Evolutionary conservation across 53 echinoderm and acorn worm genomes (phyloP).

Genomic region (Hippasteria phrygiana): DNA sequence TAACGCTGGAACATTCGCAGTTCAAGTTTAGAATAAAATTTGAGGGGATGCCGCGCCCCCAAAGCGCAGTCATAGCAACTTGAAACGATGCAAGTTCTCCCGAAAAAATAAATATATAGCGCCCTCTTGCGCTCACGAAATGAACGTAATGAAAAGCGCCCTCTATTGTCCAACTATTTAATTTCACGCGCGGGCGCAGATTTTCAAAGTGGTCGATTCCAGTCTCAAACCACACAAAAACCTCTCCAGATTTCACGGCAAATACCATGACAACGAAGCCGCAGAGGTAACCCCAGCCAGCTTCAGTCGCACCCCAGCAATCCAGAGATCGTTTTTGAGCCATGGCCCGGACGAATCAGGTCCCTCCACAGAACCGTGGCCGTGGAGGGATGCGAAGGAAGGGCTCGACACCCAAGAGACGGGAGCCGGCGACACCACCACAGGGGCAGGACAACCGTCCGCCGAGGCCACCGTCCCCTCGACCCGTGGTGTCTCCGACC

Average conservation of each 20-base stretch:
- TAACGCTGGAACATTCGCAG: no score
- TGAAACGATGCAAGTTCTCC: no score
- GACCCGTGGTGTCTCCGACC: conserved; percentile 31
- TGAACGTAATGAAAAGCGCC: conserved; percentile 4
- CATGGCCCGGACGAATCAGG: conserved; percentile 51
- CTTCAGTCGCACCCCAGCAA: not conserved
- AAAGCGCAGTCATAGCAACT: no score
- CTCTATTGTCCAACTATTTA: not conserved
- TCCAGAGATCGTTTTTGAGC: not conserved
- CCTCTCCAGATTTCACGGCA: not conserved
- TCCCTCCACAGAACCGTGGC: not conserved
- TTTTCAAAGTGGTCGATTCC: conserved; percentile 22
- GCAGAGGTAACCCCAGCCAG: not conserved
- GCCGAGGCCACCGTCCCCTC: conserved; percentile 49
- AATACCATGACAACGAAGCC: not conserved
- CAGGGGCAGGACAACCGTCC: not conserved
- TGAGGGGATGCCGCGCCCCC: no score
- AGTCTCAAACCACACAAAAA: no score
- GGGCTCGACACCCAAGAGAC: conserved; percentile 28
- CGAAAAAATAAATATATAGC: not conserved
- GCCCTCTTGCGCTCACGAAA: not conserved
- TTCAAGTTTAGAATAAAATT: no score
- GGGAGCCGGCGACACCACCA: not conserved
- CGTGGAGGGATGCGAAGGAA: conserved; percentile 27
- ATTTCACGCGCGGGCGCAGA: conserved; percentile 48